A percentile compares a stretch with the other conserved stretches of the same genome.
Conservation (phyloP, 2,797 vertebrate species). For the Acomys russatus region DNA sequence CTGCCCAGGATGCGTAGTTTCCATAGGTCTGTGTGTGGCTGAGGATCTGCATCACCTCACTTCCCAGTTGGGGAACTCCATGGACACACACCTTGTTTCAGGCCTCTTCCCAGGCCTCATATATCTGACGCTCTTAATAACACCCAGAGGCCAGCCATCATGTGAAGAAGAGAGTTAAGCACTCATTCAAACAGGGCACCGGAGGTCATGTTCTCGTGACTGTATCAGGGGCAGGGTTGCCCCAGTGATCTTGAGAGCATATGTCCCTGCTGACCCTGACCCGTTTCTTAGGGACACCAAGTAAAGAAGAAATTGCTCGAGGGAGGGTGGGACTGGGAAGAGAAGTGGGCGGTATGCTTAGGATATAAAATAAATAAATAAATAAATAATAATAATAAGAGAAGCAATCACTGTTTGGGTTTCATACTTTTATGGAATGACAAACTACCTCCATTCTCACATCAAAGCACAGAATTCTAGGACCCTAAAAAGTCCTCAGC, state of each 20-base stretch:
- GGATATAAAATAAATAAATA: too few species aligned
- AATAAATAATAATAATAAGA: too few species aligned
- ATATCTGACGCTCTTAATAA: too few species aligned
- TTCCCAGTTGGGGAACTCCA: not conserved
- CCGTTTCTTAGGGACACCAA: not conserved
- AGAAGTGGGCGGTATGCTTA: too few species aligned
- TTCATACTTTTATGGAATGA: not conserved
- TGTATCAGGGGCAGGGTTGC: not conserved
- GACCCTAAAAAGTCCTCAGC: not conserved
- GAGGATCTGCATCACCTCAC: not conserved
- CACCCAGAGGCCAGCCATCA: conserved; percentile 7
- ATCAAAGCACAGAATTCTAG: not conserved
- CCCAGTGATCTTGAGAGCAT: not conserved
- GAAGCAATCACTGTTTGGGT: not conserved
- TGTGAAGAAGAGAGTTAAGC: not conserved
- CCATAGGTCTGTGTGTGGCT: not conserved
- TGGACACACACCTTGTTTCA: not conserved
- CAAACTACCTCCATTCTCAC: not conserved
- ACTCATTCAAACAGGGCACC: not conserved
- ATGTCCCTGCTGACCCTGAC: not conserved
- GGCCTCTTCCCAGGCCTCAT: not conserved
- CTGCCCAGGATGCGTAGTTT: not conserved
- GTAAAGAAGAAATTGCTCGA: too few species aligned
- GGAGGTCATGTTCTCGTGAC: not conserved
- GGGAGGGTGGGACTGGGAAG: too few species aligned